phyloP scores from a whole-genome alignment of 2,888 invertebrate species.

The Athalia rosae region DNA sequence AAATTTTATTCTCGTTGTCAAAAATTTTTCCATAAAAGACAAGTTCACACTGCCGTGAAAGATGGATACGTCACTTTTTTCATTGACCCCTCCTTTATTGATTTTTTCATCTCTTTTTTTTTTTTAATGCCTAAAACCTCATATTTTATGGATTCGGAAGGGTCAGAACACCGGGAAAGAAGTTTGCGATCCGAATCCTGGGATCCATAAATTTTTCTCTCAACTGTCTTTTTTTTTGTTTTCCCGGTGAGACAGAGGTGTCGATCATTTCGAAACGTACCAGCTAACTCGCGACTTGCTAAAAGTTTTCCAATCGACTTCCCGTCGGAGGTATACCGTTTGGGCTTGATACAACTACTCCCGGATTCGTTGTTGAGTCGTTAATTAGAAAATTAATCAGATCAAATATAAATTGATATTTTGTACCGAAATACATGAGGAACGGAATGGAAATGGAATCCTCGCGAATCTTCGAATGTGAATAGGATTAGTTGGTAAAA shows the following conservation, averaged over 20 bases:
- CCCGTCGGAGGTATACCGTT: too few relatives aligned
- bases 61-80: too few relatives aligned
- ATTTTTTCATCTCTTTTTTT: background rate
- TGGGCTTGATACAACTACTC: too few relatives aligned
- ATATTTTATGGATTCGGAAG: too few relatives aligned
- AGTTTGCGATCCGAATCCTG: too few relatives aligned
- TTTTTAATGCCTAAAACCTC: background rate
- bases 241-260: background rate
- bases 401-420: background rate
- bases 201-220: too few relatives aligned
- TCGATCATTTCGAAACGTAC: background rate
- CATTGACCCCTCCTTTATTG: background rate
- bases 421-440: too few relatives aligned
- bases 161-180: too few relatives aligned
- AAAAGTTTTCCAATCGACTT: background rate
- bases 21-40: too few relatives aligned
- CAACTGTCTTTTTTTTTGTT: background rate
- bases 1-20: too few relatives aligned
- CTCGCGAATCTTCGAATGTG: background rate
- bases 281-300: background rate
- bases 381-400: conserved; percentile 4
- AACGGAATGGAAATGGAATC: background rate
- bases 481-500: background rate
- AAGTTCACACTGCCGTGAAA: too few relatives aligned
- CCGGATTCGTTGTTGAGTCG: background rate